phyloP scores from a whole-genome alignment of 2,797 vertebrate genomes.

The Myotis pilosus region DNA sequence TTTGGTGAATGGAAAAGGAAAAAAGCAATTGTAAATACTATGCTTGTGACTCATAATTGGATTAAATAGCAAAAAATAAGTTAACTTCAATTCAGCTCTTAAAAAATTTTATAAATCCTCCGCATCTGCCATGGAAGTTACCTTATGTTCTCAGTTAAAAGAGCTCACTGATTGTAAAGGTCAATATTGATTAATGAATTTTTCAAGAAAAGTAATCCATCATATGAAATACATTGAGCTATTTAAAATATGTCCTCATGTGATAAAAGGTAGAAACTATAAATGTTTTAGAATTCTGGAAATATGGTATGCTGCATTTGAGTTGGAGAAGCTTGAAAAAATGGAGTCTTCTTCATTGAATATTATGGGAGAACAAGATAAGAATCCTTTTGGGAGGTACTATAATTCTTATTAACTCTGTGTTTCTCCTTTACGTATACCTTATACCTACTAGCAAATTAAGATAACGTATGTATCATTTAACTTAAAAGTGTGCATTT shows the following conservation, averaged over 20 bases:
- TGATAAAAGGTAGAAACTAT: not conserved
- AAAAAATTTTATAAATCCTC: not conserved
- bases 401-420: not conserved
- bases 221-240: not conserved
- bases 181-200: not conserved
- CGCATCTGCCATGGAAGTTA: not conserved
- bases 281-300: not conserved
- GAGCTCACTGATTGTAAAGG: not conserved
- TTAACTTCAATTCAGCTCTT: not conserved
- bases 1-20: not conserved
- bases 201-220: not conserved
- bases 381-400: not conserved
- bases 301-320: not conserved
- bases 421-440: not conserved
- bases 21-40: not conserved
- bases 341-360: not conserved
- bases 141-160: not conserved
- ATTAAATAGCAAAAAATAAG: not conserved
- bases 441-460: not conserved
- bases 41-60: not conserved
- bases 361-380: not conserved
- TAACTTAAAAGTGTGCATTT: not conserved
- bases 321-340: not conserved
- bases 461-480: not conserved
- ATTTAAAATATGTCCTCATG: not conserved